These are phyloP conservation scores for Cactoblastis cactorum DNA, from an alignment of 2,888 invertebrate species.

Conservation along the genomic window DNA sequence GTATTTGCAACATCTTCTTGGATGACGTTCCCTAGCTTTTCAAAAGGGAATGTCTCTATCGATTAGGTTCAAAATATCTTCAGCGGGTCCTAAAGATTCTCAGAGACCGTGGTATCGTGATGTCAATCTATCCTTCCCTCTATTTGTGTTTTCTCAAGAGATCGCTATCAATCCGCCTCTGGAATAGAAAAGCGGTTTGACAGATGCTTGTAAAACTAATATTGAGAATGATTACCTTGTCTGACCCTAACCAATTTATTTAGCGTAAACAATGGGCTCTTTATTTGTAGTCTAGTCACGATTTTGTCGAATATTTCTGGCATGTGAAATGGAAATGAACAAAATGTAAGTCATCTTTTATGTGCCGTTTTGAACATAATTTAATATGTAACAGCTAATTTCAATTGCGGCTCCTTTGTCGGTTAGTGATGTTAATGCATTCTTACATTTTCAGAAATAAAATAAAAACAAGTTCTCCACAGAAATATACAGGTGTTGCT, in stretches of 20 bases:
- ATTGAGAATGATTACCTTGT: slow-evolving; percentile 25
- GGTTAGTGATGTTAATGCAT: slow-evolving; percentile 17
- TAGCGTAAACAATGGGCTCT: slow-evolving; percentile 40
- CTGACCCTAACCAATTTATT: slow-evolving; percentile 37
- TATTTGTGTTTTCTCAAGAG: slow-evolving; percentile 8
- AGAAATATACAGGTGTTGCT: not conserved
- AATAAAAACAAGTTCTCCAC: not conserved
- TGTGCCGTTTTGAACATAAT: not conserved
- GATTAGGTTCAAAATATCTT: slow-evolving; percentile 9
- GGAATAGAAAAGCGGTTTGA: slow-evolving; percentile 30
- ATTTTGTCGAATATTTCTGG: not conserved
- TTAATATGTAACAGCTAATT: not conserved
- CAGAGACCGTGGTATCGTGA: slow-evolving; percentile 14
- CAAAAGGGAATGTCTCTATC: slow-evolving; percentile 1
- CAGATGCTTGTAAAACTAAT: slow-evolving; percentile 33
- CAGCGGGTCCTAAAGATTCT: slow-evolving; percentile 1
- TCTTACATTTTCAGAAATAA: not conserved
- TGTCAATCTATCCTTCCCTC: slow-evolving; percentile 10
- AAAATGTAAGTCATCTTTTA: not conserved
- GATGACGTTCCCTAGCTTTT: slow-evolving; percentile 1
- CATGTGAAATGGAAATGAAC: no score
- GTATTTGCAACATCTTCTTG: not conserved
- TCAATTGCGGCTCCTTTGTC: slow-evolving; percentile 4
- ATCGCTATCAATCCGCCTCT: slow-evolving; percentile 17
- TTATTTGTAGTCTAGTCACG: slow-evolving; percentile 30